phyloP scores from a whole-genome alignment of 1,140 invertebrate genomes.

The Drosophila arizonae region DNA sequence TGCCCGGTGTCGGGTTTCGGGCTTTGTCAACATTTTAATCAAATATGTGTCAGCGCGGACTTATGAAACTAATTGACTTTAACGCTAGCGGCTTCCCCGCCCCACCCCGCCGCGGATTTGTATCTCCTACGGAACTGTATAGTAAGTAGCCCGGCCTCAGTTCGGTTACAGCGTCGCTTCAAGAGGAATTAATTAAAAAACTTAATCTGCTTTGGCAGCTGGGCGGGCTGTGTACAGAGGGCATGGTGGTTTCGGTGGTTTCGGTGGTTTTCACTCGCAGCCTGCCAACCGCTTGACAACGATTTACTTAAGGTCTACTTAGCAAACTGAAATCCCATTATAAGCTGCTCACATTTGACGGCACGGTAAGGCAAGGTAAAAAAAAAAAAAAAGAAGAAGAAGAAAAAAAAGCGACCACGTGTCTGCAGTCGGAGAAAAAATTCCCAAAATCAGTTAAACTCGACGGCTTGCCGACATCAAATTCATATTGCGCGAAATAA shows the following conservation, averaged over 20 bases:
- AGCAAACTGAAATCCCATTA: constrained; percentile 2
- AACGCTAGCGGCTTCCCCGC: constrained; percentile 15
- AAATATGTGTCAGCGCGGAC: constrained; percentile 73
- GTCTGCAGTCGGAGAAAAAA: no score
- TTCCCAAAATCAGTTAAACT: no score
- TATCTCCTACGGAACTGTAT: not conserved
- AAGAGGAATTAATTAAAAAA: constrained; percentile 74
- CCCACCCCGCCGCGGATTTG: no score
- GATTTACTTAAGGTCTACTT: constrained; percentile 14
- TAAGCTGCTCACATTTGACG: not conserved
- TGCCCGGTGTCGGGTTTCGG: constrained; percentile 13
- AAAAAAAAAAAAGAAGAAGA: not conserved
- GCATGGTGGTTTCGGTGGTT: not conserved
- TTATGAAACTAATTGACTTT: constrained; percentile 74
- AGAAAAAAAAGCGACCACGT: no score
- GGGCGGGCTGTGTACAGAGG: constrained; percentile 2
- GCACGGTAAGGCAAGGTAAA: not conserved
- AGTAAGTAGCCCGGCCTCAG: constrained; percentile 35
- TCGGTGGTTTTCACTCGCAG: not conserved
- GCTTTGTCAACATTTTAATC: constrained; percentile 61
- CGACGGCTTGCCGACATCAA: no score
- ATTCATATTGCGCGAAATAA: no score
- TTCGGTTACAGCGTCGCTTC: constrained; percentile 23
- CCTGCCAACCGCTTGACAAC: constrained; percentile 11
- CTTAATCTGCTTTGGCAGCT: constrained; percentile 67